A percentile compares a stretch with the other conserved stretches of the same genome.
These are phyloP conservation scores for Artibeus jamaicensis DNA, from an alignment of 2,797 vertebrate genomes.

Conservation along the genomic window DNA sequence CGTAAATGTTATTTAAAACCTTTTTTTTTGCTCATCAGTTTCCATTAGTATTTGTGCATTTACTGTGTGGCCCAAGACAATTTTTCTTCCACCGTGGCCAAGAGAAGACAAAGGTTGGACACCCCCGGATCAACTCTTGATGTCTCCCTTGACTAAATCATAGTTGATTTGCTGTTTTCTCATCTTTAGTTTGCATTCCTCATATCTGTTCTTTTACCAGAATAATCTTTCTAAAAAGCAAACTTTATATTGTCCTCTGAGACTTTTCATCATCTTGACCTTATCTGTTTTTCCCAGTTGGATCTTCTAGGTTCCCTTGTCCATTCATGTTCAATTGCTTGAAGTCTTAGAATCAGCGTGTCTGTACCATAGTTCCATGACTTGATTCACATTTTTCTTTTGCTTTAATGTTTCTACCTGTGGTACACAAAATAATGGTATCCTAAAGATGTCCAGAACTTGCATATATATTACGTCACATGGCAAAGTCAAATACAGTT, in stretches of 20 bases:
- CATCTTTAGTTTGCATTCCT: neutral
- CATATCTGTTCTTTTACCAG: neutral
- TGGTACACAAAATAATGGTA: neutral
- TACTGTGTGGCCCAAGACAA: too few species aligned
- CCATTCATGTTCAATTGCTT: neutral
- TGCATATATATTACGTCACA: neutral
- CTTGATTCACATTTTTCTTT: neutral
- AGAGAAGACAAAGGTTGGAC: too few species aligned
- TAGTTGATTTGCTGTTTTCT: neutral
- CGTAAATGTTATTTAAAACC: too few species aligned
- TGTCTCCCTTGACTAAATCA: neutral
- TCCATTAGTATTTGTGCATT: too few species aligned
- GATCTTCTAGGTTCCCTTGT: neutral
- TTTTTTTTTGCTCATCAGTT: too few species aligned
- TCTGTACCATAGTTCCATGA: neutral
- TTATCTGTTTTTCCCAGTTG: neutral
- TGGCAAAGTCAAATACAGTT: neutral
- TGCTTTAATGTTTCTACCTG: neutral
- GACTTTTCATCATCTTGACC: neutral
- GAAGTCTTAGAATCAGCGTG: neutral
- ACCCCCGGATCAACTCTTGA: neutral
- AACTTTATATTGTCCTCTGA: neutral
- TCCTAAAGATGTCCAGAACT: neutral
- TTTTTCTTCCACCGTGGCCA: too few species aligned
- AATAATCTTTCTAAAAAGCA: neutral